Conservation (phyloP, 92 coral and sea anemone species). For the Heliopora coerulea region DNA sequence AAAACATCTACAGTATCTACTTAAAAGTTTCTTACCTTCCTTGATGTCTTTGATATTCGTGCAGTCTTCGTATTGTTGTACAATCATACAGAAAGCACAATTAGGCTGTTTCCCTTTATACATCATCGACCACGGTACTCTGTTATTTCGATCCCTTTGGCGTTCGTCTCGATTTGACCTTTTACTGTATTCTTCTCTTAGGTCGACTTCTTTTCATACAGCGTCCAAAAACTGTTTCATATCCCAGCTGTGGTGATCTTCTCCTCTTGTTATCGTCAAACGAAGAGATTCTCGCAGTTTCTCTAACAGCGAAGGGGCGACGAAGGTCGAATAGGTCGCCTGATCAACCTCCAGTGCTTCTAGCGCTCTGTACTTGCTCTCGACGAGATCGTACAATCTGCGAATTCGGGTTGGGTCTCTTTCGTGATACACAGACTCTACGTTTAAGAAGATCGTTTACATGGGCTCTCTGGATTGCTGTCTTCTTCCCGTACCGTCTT, state of each 20-base stretch:
- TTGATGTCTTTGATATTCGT: too few species aligned
- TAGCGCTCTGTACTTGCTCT: slow-evolving; percentile 38
- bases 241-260: slow-evolving; percentile 44
- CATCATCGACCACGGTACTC: slow-evolving; percentile 44
- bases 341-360: slow-evolving; percentile 52
- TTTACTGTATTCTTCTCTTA: slow-evolving; percentile 32
- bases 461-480: slow-evolving; percentile 41
- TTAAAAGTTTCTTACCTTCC: too few species aligned
- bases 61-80: too few species aligned
- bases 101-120: background rate
- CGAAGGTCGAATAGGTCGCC: slow-evolving; percentile 35
- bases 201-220: slow-evolving; percentile 17
- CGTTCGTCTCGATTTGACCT: background rate
- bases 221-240: slow-evolving; percentile 21
- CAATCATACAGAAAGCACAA: slow-evolving; percentile 38
- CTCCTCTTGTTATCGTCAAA: slow-evolving; percentile 50
- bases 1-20: slow-evolving; percentile 46
- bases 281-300: slow-evolving; percentile 40
- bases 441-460: slow-evolving; percentile 44
- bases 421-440: slow-evolving; percentile 35
- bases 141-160: background rate
- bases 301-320: slow-evolving; percentile 39
- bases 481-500: slow-evolving; percentile 36
- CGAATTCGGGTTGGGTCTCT: slow-evolving; percentile 38
- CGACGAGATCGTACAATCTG: too few species aligned